Base-by-base conservation (phyloP, 2,888 invertebrate species). In the Cylindroiulus punctatus region DNA sequence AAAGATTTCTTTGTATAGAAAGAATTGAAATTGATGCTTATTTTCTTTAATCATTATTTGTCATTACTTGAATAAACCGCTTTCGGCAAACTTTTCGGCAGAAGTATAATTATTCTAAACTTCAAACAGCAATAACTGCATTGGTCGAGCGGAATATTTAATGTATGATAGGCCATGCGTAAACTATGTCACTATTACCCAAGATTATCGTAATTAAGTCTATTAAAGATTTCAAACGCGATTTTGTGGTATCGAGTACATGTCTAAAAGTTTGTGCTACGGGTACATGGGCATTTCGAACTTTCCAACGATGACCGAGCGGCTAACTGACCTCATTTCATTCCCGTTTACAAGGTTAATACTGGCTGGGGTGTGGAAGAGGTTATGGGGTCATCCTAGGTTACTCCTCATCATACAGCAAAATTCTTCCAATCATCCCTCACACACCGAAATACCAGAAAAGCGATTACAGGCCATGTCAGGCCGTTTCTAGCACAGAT, bases 311-410 rank as follows among this genome's bases (percentile, higher is more conserved):
- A n/a, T 76, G 26, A 76, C 76, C 30, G 30, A 30, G 30, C 76
- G 76, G 76, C 76, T 76, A 30, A 76, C 76, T 76, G 76, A 76
- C 76, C 76, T 76, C 76, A 76, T 76, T 76, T 76, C 76, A 76
- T 30, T 76, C 76, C 76, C 30, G 76, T 76, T 76, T 76, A 76
- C 76, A 76, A 76, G 76, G 76, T 76, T 76, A 76, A 76, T 30
- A 17, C 30, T 30, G 76, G 17, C 30, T 4, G 76, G 76, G 76
- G 76, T 76, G 76, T 76, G 76, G 26, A 76, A 76, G 32, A 30
- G 76, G 76, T 30, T 17, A 76, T 76, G 76, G 32, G 76, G 76
- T 76, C 76, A 76, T 76, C 30, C 76, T 76, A 30, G 76, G 76
- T 76, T 30, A 76, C 76, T 76, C 76, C 76, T 30, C 76, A 76